Evolutionary conservation across 2,888 invertebrate species (phyloP).

Genomic region (Perdita meconis): DNA sequence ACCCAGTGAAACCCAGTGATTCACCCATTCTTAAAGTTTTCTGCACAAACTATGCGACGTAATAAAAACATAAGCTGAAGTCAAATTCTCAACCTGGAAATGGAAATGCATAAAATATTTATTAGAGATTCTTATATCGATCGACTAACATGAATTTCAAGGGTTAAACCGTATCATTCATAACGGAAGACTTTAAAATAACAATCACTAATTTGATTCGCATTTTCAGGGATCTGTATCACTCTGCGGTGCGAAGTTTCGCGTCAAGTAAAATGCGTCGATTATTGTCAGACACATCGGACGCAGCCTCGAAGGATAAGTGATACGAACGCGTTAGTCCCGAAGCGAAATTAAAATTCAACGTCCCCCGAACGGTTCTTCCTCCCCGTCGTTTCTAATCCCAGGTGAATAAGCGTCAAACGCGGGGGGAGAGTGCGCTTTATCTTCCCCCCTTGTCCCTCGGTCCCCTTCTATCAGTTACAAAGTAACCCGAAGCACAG

Average conservation of each 20-base stretch:
- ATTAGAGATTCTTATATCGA: too few species aligned
- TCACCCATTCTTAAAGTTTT: too few species aligned
- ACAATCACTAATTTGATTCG: too few species aligned
- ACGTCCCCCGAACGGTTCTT: constrained; percentile 5
- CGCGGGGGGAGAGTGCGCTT: constrained; percentile 33
- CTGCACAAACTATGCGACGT: too few species aligned
- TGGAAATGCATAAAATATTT: too few species aligned
- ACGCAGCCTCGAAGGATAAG: constrained; percentile 25
- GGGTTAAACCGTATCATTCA: too few species aligned
- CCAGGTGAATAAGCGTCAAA: constrained; percentile 31
- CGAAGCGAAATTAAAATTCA: constrained; percentile 43
- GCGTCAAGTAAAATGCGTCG: constrained; percentile 25
- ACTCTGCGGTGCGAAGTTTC: background rate
- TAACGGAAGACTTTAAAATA: too few species aligned
- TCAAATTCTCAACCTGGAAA: too few species aligned
- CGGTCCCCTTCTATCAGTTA: constrained; percentile 26
- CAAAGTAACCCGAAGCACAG: constrained; percentile 60
- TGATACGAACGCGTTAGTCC: constrained; percentile 41
- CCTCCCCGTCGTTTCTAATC: constrained; percentile 36
- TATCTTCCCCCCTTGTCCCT: constrained; percentile 38
- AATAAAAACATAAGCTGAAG: too few species aligned
- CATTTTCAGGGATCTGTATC: too few species aligned
- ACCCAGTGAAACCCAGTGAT: too few species aligned
- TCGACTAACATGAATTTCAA: too few species aligned
- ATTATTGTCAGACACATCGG: constrained; percentile 28